Base-by-base conservation (phyloP, 2,113 vertebrate genomes). In the Apodemus speciosus region DNA sequence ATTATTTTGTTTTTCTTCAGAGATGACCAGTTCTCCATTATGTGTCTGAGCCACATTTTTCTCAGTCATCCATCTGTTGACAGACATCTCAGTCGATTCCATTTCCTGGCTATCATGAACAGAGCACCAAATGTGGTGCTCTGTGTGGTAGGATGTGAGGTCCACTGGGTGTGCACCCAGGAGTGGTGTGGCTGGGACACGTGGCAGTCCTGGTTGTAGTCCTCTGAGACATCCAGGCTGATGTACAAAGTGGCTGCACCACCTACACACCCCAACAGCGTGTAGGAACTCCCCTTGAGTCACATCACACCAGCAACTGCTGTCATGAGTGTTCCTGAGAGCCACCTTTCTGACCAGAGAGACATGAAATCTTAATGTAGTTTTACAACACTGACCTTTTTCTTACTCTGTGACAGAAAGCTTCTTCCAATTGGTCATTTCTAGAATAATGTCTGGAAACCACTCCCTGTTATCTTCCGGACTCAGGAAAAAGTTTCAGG, bases 361-460 rank as follows among this genome's bases (percentile, higher is more conserved):
- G 46, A 32, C 14, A 51, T 49, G 75, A 35, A 49, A 9, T 51
- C 46, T 18, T 51, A 76, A 35, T 15, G 8, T 51, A 9, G 75
- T 4, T 51, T 76, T 35, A 51, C 27, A 3, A 32, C 46, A 49
- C 15, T 76, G 14, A 32, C 38, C 11, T 75, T 46, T 75, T 76
- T 51, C 75, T 35, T 76, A 76, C 30, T n/a, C 62, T 49, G 38
- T 46, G 83, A 49, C 27, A 85, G 62, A 68, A 66, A 85, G 35
- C 21, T 32, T 21, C 62, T 68, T 49, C 40, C 43, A 51, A n/a
- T 49, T 14, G 1, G 40, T 66, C 62, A n/a, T 1, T 46, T 85
- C 60, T 51, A 85, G 43, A 84, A 85, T 35, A 77, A 77, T 77
- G 75, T 77, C 75, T 85, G 60, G 83, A 85, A 85, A 68, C 83